Percentiles rank a stretch among this genome's conserved stretches.
These are phyloP conservation scores for Fabriciana adippe DNA, from an alignment of 2,888 invertebrate species.

Conservation along the genomic window DNA sequence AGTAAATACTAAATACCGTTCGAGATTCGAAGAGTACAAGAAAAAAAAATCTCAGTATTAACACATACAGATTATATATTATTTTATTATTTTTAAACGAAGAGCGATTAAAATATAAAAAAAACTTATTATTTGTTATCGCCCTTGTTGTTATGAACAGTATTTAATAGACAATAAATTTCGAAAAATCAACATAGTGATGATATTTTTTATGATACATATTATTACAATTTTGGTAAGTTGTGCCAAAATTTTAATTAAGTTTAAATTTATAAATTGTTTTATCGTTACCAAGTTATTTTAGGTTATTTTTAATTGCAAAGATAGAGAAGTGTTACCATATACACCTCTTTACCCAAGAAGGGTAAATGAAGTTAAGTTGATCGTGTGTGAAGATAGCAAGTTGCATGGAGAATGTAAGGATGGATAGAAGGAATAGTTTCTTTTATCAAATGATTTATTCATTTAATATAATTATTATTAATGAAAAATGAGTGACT, in stretches of 20 bases:
- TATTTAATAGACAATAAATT: conserved; percentile 33
- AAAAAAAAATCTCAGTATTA: conserved; percentile 34
- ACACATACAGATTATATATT: conserved; percentile 23
- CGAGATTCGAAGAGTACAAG: conserved; percentile 36
- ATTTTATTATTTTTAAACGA: not conserved
- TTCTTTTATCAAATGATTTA: too few relatives aligned
- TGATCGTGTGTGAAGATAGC: too few relatives aligned
- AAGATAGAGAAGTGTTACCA: too few relatives aligned
- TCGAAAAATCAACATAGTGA: conserved; percentile 17
- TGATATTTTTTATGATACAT: conserved; percentile 35
- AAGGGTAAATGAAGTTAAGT: too few relatives aligned
- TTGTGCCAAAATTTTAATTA: conserved; percentile 64
- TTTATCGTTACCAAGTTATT: conserved; percentile 50
- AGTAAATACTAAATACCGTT: conserved; percentile 11
- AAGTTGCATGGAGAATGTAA: too few relatives aligned
- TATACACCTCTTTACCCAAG: too few relatives aligned
- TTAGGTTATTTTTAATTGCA: conserved; percentile 26
- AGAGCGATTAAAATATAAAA: conserved; percentile 8
- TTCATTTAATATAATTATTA: too few relatives aligned
- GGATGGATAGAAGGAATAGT: too few relatives aligned
- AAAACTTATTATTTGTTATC: conserved; percentile 11
- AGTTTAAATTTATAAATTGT: conserved; percentile 47
- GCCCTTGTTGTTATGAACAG: conserved; percentile 20
- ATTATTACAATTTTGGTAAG: conserved; percentile 52
- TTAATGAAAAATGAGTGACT: too few relatives aligned